phyloP scores from a whole-genome alignment of 2,113 vertebrate genomes.

The Dromaius novaehollandiae region DNA sequence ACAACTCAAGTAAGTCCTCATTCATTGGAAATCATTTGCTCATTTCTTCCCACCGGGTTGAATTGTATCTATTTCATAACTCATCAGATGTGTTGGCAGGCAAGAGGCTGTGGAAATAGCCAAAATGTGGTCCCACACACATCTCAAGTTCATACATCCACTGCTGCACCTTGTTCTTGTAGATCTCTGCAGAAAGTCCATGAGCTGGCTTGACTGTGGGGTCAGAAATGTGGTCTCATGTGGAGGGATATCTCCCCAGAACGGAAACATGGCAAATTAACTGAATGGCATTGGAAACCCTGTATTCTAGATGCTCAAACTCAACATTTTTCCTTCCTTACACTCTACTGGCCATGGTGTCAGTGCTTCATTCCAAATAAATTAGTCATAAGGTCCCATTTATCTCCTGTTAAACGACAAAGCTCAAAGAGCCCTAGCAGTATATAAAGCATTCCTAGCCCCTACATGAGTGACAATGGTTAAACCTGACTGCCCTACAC shows the following conservation, averaged over 20 bases:
- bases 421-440: background rate
- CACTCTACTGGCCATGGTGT: background rate
- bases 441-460: background rate
- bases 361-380: background rate
- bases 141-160: background rate
- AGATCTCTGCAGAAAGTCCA: background rate
- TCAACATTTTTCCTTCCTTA: background rate
- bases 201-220: fast-evolving
- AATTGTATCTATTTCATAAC: background rate
- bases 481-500: background rate
- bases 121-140: background rate
- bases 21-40: background rate
- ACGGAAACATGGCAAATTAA: background rate
- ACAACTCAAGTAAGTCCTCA: background rate
- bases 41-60: background rate
- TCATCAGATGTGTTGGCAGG: background rate
- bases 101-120: background rate
- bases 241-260: background rate
- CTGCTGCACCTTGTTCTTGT: background rate
- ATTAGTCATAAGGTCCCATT: background rate
- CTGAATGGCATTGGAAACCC: background rate
- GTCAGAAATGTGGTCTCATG: background rate
- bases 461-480: background rate
- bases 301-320: background rate
- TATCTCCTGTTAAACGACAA: background rate